A percentile compares a stretch with the other conserved stretches of the same genome.
Evolutionary conservation across 2,888 invertebrate species (phyloP).

Genomic region (Dione juno): DNA sequence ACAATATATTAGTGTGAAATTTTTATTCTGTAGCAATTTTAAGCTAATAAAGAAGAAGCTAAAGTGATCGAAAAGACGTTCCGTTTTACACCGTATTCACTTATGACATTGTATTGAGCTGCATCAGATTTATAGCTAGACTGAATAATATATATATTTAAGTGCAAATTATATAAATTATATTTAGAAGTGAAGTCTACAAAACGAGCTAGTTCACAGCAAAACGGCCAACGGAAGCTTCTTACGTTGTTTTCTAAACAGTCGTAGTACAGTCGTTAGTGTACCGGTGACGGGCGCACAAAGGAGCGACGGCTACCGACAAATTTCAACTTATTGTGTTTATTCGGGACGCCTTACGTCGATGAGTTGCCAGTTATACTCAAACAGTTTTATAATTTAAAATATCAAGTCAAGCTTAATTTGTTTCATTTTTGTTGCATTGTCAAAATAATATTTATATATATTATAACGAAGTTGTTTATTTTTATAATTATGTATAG

Average conservation of each 20-base stretch:
- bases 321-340: constrained; percentile 42
- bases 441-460: no score
- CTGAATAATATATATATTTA: no score
- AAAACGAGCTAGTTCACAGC: constrained; percentile 7
- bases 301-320: constrained; percentile 53
- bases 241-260: constrained; percentile 81
- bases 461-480: no score
- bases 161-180: no score
- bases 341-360: constrained; percentile 33
- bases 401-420: not conserved
- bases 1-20: not conserved
- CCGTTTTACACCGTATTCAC: no score
- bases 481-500: no score
- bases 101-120: no score
- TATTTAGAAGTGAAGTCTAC: not conserved
- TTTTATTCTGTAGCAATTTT: no score
- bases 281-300: constrained; percentile 47
- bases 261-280: constrained; percentile 54
- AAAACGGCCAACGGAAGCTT: constrained; percentile 73
- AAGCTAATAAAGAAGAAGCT: no score
- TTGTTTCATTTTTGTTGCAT: constrained; percentile 14
- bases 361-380: constrained; percentile 35
- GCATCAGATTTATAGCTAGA: no score
- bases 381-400: constrained; percentile 17
- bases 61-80: no score